phyloP scores from a whole-genome alignment of 2,113 vertebrate genomes.

The Sinocyclocheilus anophthalmus region DNA sequence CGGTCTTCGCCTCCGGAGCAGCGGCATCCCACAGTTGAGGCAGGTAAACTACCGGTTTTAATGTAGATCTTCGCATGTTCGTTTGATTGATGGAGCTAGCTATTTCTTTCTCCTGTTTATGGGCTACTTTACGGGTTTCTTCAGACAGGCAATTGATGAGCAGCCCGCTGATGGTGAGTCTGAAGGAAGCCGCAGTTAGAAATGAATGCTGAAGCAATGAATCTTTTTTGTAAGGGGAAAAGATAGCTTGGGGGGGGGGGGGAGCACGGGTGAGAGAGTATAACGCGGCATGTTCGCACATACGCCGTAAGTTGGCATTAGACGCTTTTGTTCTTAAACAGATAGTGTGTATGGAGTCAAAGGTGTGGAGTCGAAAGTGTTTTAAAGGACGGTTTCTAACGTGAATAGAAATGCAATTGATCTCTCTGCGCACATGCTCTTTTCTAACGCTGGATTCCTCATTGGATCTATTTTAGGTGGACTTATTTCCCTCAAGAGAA shows the following conservation, averaged over 20 bases:
- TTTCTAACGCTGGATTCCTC: slow-evolving; percentile 41
- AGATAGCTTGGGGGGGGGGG: neutral
- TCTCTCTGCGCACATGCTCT: neutral
- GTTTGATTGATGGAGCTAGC: neutral
- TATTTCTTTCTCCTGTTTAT: neutral
- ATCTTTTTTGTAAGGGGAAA: neutral
- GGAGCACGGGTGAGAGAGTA: neutral
- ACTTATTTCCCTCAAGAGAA: slow-evolving; percentile 53
- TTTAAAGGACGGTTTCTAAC: neutral
- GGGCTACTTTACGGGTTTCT: neutral
- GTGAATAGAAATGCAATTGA: neutral
- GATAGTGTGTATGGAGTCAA: neutral
- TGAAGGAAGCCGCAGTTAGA: slow-evolving; percentile 54
- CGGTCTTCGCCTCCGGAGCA: slow-evolving; percentile 50
- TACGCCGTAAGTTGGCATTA: slow-evolving; percentile 32
- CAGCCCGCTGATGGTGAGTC: neutral
- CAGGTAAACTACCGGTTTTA: slow-evolving; percentile 58
- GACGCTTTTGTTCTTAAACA: neutral
- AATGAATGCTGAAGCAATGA: neutral
- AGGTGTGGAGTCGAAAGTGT: neutral
- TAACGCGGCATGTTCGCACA: slow-evolving; percentile 18
- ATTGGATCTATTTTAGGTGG: slow-evolving; percentile 56
- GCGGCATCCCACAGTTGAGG: slow-evolving; percentile 40
- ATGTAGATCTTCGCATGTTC: neutral
- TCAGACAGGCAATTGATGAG: neutral